Percentiles rank a stretch among this genome's conserved stretches.
Conservation (phyloP, 1,140 invertebrate genomes). For the Sycobia sp. region DNA sequence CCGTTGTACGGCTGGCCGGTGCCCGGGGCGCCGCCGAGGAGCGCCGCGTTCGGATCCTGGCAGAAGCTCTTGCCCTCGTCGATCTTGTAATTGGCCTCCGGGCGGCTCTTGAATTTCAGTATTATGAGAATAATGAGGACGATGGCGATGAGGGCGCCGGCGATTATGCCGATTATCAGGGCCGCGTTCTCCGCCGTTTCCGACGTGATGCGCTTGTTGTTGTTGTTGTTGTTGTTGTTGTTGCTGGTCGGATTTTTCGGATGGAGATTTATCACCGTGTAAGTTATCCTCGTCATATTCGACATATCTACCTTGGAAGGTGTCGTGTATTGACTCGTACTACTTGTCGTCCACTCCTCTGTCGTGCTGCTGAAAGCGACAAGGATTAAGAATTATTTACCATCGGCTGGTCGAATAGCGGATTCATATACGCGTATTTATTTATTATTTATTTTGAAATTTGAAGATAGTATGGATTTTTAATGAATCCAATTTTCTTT, state of each 20-base stretch:
- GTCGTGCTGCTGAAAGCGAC: constrained; percentile 40
- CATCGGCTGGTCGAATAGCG: no score
- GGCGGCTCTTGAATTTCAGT: constrained; percentile 85
- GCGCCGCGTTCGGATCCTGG: constrained; percentile 76
- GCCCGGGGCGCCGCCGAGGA: constrained; percentile 63
- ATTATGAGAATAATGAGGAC: constrained; percentile 89
- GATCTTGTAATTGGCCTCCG: constrained; percentile 88
- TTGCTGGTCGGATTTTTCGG: constrained; percentile 34
- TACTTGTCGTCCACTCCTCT: constrained; percentile 45
- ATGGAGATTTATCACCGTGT: constrained; percentile 48
- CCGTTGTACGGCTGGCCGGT: constrained; percentile 60
- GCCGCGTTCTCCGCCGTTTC: constrained; percentile 75
- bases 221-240: constrained; percentile 51
- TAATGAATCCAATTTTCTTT: no score
- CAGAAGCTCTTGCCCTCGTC: constrained; percentile 81
- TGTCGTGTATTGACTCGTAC: constrained; percentile 42
- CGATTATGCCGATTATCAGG: constrained; percentile 87
- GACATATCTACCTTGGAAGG: constrained; percentile 53
- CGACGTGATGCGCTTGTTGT: constrained; percentile 70
- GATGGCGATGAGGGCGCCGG: constrained; percentile 87
- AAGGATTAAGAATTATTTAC: no score
- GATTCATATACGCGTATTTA: no score
- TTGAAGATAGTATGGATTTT: no score
- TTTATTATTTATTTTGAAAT: no score
- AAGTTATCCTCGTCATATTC: constrained; percentile 50